Conservation (phyloP, 2,888 invertebrate genomes). For the Prosopocoilus inquinatus region DNA sequence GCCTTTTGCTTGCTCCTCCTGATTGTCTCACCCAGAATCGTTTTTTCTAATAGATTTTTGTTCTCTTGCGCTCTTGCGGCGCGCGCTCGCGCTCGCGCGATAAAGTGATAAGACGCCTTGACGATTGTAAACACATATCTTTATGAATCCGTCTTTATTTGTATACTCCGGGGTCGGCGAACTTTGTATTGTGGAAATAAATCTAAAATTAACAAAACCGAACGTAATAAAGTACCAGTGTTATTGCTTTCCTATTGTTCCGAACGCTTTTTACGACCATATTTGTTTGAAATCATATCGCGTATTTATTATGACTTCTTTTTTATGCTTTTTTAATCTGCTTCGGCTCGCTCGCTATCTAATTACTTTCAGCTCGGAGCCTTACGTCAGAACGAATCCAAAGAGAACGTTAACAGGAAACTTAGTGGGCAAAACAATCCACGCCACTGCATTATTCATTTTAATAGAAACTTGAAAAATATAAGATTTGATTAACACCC, state of each 20-base stretch:
- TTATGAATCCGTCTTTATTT: background rate
- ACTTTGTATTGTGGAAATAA: background rate
- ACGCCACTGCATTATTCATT: no score
- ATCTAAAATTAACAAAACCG: background rate
- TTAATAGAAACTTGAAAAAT: no score
- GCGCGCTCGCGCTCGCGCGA: background rate
- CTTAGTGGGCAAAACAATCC: no score
- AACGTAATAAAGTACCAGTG: background rate
- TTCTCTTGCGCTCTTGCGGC: no score
- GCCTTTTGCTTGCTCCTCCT: no score
- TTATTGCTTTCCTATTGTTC: slow-evolving; percentile 1
- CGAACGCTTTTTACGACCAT: background rate
- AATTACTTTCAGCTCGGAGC: no score
- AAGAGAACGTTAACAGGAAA: no score
- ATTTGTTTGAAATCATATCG: background rate
- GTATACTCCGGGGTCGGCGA: background rate
- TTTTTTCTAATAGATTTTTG: background rate
- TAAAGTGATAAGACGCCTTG: background rate
- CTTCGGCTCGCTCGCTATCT: no score
- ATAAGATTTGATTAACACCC: no score
- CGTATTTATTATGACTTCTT: no score
- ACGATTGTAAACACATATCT: background rate
- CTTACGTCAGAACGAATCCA: no score
- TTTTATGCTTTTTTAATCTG: no score
- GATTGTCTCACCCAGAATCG: background rate